These are phyloP conservation scores for Pandemis heparana DNA, from an alignment of 2,888 invertebrate genomes.

Conservation along the genomic window DNA sequence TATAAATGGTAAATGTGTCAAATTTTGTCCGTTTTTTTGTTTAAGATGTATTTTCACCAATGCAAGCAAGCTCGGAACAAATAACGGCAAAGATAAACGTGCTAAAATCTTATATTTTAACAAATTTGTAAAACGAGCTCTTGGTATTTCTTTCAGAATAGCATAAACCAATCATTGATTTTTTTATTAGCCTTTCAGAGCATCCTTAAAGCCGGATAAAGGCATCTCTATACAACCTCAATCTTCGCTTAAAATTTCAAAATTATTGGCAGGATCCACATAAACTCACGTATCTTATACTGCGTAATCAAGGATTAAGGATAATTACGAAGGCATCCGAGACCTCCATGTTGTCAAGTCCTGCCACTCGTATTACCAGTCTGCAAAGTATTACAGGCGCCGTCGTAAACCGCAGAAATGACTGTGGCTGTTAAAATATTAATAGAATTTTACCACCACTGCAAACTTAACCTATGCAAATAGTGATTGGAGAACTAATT, in stretches of 20 bases:
- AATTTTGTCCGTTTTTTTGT: too few relatives aligned
- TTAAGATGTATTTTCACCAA: too few relatives aligned
- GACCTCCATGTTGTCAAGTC: not conserved
- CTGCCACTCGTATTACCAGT: slow-evolving; percentile 5
- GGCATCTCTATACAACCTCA: too few relatives aligned
- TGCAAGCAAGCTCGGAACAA: too few relatives aligned
- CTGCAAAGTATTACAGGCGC: slow-evolving; percentile 11
- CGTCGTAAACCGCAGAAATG: slow-evolving; percentile 25
- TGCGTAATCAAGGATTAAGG: not conserved
- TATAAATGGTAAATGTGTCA: not conserved
- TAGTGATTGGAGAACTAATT: not conserved
- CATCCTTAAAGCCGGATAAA: too few relatives aligned
- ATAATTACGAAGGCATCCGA: not conserved
- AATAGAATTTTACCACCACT: not conserved
- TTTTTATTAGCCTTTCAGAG: too few relatives aligned
- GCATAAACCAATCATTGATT: too few relatives aligned
- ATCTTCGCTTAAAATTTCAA: not conserved
- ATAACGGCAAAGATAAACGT: too few relatives aligned
- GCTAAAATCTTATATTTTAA: too few relatives aligned
- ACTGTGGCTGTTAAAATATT: not conserved
- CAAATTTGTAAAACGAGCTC: too few relatives aligned
- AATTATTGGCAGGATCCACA: not conserved
- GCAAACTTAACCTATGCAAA: not conserved
- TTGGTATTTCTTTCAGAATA: too few relatives aligned
- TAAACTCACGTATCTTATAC: not conserved